Conservation (phyloP, 2,113 vertebrate genomes). For the Hemibagrus wyckioides region DNA sequence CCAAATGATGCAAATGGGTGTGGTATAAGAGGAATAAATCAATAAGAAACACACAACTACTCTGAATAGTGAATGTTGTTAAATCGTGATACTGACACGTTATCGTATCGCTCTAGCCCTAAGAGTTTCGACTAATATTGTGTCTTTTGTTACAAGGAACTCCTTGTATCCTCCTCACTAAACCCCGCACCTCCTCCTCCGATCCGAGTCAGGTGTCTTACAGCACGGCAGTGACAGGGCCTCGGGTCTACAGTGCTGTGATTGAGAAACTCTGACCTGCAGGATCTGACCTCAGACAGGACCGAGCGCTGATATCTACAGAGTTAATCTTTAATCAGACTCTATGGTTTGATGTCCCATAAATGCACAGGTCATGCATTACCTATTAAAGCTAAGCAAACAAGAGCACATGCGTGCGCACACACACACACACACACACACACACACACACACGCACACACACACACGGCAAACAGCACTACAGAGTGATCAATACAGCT, state of each 20-base stretch:
- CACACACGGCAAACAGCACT: not conserved
- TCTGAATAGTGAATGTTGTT: not conserved
- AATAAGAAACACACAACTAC: no score
- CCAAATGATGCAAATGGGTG: not conserved
- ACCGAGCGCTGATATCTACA: not conserved
- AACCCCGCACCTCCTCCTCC: not conserved
- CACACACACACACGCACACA: not conserved
- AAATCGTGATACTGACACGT: not conserved
- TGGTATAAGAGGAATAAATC: not conserved
- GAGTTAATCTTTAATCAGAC: conserved; percentile 43
- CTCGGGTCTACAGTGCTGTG: not conserved
- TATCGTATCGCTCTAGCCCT: not conserved
- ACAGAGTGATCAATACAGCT: not conserved
- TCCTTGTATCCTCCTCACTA: not conserved
- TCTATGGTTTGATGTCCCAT: conserved; percentile 21
- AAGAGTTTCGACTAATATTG: not conserved
- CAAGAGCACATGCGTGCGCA: not conserved
- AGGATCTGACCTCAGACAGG: not conserved
- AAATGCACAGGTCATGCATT: conserved; percentile 12
- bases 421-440: not conserved
- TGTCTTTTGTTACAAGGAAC: no score
- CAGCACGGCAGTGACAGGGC: not conserved
- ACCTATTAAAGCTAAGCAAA: conserved; percentile 35
- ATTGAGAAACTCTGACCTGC: not conserved
- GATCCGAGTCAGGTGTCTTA: not conserved